Percentiles rank a stretch among this genome's conserved stretches.
phyloP scores from a whole-genome alignment of 2,888 invertebrate genomes.

The Geotrupes spiniger region DNA sequence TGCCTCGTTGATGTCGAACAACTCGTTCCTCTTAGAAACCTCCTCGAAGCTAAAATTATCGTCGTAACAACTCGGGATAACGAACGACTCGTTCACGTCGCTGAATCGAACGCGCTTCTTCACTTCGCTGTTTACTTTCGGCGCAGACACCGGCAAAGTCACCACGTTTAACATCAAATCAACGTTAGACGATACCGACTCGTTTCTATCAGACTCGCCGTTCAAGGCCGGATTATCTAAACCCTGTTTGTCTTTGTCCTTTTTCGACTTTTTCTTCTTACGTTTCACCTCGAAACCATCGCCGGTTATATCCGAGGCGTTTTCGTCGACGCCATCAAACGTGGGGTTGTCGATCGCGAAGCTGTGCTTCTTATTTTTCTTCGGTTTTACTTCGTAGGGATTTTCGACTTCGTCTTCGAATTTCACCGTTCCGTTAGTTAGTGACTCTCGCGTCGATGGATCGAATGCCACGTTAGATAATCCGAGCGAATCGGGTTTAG shows the following conservation, averaged over 20 bases:
- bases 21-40: no score
- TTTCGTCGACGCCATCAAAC: conserved; percentile 17
- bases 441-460: no score
- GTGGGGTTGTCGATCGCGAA: conserved; percentile 24
- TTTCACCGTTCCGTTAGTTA: no score
- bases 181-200: no score
- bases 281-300: conserved; percentile 1
- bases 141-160: no score
- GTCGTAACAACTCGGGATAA: no score
- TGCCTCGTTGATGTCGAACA: conserved; percentile 28
- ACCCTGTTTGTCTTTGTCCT: conserved; percentile 6
- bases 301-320: neutral
- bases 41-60: no score
- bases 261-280: neutral
- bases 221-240: conserved; percentile 23
- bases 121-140: no score
- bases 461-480: no score
- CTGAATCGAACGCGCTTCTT: no score
- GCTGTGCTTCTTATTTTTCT: conserved; percentile 23
- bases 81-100: no score
- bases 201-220: conserved; percentile 9
- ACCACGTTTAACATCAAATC: no score
- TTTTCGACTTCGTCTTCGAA: neutral
- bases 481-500: conserved; percentile 9
- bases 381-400: conserved; percentile 3